Evolutionary conservation across 2,888 invertebrate species (phyloP), one percentile per base, ranked within the genome.

Genomic region (Gastrophysa polygoni): DNA sequence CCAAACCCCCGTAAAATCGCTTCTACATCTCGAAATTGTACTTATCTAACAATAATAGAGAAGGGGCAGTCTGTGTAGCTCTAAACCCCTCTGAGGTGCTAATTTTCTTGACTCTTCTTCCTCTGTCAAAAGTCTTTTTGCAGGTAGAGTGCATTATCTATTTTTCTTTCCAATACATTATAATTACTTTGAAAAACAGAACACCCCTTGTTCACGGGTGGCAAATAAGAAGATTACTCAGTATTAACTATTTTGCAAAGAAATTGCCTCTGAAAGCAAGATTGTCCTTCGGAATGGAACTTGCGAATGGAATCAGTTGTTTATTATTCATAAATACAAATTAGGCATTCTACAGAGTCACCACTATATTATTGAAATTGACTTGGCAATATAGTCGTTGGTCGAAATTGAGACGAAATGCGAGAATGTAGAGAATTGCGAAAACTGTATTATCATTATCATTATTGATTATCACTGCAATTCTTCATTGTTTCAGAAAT

Each of bases 211-310:
- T 59, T 52, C 11, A 32, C 38, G 57, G 51, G 63, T 47, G 57
- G 57, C 47, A 57, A 64, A 57, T 63, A 61, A 46, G 54, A 20
- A 59, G 59, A 61, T 61, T 59, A 64, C 34, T 29, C 32, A 10
- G 38, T 16, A 7, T 38, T 38, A 10, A 38, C 38, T 14, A 6
- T 38, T 38, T 14, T 38, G 1, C 24, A 24, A 5, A 7, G 24
- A 24, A 7, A 5, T 24, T 24, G 24, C 7, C 7, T 24, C 7
- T 24, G 24, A 24, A n/a, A n/a, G n/a, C n/a, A n/a, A n/a, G n/a
- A n/a, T n/a, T n/a, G n/a, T n/a, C n/a, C n/a, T n/a, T n/a, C n/a
- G n/a, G n/a, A n/a, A n/a, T n/a, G n/a, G n/a, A n/a, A n/a, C n/a
- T n/a, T n/a, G n/a, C n/a, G n/a, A n/a, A n/a, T n/a, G n/a, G n/a